Base-by-base conservation (phyloP, 2,113 vertebrate species). In the Arvicanthis niloticus region DNA sequence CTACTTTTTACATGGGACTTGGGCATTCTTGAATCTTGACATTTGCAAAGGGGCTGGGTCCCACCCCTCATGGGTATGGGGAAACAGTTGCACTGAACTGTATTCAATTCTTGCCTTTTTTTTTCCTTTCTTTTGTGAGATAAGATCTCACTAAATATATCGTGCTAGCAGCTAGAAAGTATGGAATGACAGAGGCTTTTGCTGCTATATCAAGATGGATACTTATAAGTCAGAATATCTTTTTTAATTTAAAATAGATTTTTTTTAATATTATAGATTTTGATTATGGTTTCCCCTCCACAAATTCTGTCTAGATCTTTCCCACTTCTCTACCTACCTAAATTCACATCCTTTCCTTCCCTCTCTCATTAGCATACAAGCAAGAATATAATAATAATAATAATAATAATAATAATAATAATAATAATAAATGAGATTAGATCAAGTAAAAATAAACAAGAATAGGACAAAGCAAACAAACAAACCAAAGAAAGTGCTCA, bases 81-180 rank as follows among this genome's bases (percentile, higher is more conserved):
- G 85, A n/a, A 70, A 78, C 22, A 60, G 15, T 96, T 94, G 94
- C 51, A 89, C 24, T 73, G 26, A 89, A 21, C 15, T 48, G 15
- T 70, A 31, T 56, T 15, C 17, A 86, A 8, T 8, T 40, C 81
- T 31, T 29, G 26, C 15, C 37, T 34, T 85, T 67, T 48, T 10
- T 65, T 4, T 37, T 10, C 7, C 34, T 81, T n/a, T 53, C 15
- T 24, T 51, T 72, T 37, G 22, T 15, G 21, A 56, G 6, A n/a
- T 48, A 53, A 53, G 0, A 16, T 40, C 34, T 56, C 12, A 88
- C 45, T 53, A 70, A 86, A 45, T 62, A 82, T 22, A 67, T 42
- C 7, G 21, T 56, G n/a, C n/a, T 89, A 96, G 81, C 17, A 89
- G 42, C 60, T 76, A 2, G 24, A 93, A 96, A 91, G 7, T 70